Evolutionary conservation across 2,797 vertebrate genomes (phyloP), one percentile per base, ranked within the genome.

Genomic region (Clarias laeviceps): DNA sequence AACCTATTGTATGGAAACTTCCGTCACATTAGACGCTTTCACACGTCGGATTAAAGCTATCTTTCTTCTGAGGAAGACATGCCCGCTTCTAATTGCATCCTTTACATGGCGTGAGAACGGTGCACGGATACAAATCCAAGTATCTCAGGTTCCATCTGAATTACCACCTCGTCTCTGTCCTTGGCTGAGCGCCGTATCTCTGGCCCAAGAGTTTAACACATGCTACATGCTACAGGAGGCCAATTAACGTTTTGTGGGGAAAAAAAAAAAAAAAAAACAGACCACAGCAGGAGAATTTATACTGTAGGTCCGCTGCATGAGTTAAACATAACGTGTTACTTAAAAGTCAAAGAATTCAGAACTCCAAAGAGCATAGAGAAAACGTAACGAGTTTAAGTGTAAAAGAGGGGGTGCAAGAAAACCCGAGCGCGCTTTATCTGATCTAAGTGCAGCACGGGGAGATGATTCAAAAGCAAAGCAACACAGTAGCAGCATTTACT

Each of bases 381-480:
- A 77, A 22, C 4, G 17, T n/a, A 6, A 18, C 32, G 34, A 56
- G 24, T 61, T 18, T 66, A 61, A 76, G 73, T 45, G 70, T 59
- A 54, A 50, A 18, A 4, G 57, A 20, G 24, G 5, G 70, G 24
- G 50, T 0, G 1, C 2, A 27, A 18, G 27, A 27, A 5, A 20
- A 12, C 45, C 45, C 12, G 45, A 72, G 50, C 22, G 29, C 61
- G 74, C 57, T 83, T 77, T 69, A 72, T 82, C 73, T 83, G 85
- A 86, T 72, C 34, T 15, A 70, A 86, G 54, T 68, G 79, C 8
- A 78, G 54, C 64, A n/a, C 8, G 2, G n/a, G 27, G n/a, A 78
- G 14, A 72, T 74, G 27, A 45, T 79, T 56, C 74, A 76, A 7
- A 85, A 9, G 64, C 66, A 54, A 24, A 24, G 65, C 50, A 77